Evolutionary conservation across 2,113 vertebrate genomes (phyloP), one percentile per base, ranked within the genome.

Genomic region (Syrrhaptes paradoxus): DNA sequence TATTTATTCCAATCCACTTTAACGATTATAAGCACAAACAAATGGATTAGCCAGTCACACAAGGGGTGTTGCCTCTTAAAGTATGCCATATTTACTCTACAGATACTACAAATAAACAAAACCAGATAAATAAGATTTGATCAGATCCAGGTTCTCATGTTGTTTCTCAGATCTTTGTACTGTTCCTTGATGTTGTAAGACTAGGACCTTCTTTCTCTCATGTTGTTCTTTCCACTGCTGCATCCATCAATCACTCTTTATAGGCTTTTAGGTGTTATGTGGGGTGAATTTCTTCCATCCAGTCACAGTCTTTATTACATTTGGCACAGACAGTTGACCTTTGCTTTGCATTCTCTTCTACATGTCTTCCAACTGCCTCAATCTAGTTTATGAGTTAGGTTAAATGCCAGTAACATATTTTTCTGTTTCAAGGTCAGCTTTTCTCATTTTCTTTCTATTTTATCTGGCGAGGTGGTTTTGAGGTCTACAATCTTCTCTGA

Each of bases 371-470:
- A 91, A 85, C 41, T 75, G 62, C 78, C 41, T 91, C 87, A 66
- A 25, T 89, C 54, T 87, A 65, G 38, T 96, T 97, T 96, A 93
- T 78, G 75, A 93, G 52, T 57, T 57, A 65, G 78, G 82, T 90
- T 79, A 94, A 96, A 94, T 85, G 78, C 36, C n/a, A 79, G 62
- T 22, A 76, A 29, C 34, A 87, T 72, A 75, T 75, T 94, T 85
- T 87, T 65, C 55, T 75, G 17, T 89, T 87, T 72, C 78, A 93
- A 93, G 84, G 76, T 83, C 93, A 93, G 25, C 45, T 96, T 91
- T 93, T 87, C 52, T 89, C 45, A 61, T 87, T 89, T 94, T 74
- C 62, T 72, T 72, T 8, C 14, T 79, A 20, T 32, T 79, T 94
- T 73, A 70, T 58, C 36, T 83, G 66, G 11, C 34, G 92, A 18